phyloP scores from a whole-genome alignment of 2,113 vertebrate genomes.

The Nannospalax galili region DNA sequence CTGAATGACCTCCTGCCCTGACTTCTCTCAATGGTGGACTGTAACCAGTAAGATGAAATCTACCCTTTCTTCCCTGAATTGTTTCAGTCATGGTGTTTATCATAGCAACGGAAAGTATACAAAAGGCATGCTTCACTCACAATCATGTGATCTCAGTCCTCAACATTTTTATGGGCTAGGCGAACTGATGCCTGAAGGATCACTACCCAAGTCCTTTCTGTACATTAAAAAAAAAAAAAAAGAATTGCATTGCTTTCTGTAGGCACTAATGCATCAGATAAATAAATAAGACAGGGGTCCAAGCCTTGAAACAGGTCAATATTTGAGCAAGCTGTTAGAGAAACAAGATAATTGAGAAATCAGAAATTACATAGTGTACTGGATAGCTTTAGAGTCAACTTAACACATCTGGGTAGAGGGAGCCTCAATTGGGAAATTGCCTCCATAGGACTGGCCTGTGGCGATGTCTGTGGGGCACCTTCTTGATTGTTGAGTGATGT shows the following conservation, averaged over 20 bases:
- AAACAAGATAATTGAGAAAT: not conserved
- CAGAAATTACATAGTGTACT: not conserved
- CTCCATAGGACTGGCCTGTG: too few species aligned
- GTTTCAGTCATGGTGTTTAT: too few species aligned
- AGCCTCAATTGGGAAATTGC: too few species aligned
- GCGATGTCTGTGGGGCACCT: too few species aligned
- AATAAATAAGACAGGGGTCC: not conserved
- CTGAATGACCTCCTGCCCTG: too few species aligned
- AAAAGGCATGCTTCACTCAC: not conserved
- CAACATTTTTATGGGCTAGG: not conserved
- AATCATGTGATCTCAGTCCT: slow-evolving; percentile 33
- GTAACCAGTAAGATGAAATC: too few species aligned
- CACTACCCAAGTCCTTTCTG: not conserved
- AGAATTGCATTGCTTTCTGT: not conserved
- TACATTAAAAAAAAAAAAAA: not conserved
- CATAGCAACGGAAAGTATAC: too few species aligned
- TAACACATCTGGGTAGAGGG: too few species aligned
- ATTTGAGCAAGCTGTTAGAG: not conserved
- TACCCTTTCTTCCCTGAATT: too few species aligned
- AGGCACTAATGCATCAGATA: not conserved
- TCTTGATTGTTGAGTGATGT: too few species aligned
- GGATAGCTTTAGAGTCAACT: too few species aligned
- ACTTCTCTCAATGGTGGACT: too few species aligned
- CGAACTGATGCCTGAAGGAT: not conserved
- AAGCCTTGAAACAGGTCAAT: slow-evolving; percentile 8